Percentiles rank a stretch among this genome's conserved stretches.
These are phyloP conservation scores for Orthonychiurus folsomi DNA, from an alignment of 2,888 invertebrate genomes.

Conservation along the genomic window DNA sequence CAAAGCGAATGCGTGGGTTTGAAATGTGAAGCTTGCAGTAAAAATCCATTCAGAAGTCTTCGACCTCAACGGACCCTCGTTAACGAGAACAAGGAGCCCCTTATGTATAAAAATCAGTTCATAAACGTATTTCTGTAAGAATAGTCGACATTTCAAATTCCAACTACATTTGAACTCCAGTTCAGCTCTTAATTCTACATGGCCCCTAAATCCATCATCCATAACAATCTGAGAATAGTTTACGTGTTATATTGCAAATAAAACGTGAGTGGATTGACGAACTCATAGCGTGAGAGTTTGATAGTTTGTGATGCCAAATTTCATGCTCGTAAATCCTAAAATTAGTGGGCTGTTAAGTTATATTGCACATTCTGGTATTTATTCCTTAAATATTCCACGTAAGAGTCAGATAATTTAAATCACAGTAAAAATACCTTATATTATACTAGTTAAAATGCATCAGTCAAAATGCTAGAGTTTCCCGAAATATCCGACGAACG, in stretches of 20 bases:
- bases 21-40: slow-evolving; percentile 42
- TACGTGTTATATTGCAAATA: too few species aligned
- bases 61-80: slow-evolving; percentile 66
- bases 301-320: too few species aligned
- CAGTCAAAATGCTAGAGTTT: slow-evolving; percentile 53
- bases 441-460: not conserved
- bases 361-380: not conserved
- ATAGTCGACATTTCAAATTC: too few species aligned
- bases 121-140: slow-evolving; percentile 35
- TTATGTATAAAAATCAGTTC: slow-evolving; percentile 64
- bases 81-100: slow-evolving; percentile 59
- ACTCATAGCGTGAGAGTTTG: too few species aligned
- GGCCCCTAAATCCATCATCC: too few species aligned
- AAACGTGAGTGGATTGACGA: too few species aligned
- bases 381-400: not conserved
- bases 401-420: not conserved
- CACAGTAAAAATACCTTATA: not conserved
- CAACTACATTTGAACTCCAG: too few species aligned
- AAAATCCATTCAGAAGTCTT: slow-evolving; percentile 59
- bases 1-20: slow-evolving; percentile 47
- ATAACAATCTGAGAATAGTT: too few species aligned
- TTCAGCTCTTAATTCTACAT: too few species aligned
- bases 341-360: too few species aligned
- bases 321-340: too few species aligned
- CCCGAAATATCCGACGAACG: slow-evolving; percentile 79